Base-by-base conservation (phyloP, 1,140 invertebrate species). In the Acromyrmex heyeri region DNA sequence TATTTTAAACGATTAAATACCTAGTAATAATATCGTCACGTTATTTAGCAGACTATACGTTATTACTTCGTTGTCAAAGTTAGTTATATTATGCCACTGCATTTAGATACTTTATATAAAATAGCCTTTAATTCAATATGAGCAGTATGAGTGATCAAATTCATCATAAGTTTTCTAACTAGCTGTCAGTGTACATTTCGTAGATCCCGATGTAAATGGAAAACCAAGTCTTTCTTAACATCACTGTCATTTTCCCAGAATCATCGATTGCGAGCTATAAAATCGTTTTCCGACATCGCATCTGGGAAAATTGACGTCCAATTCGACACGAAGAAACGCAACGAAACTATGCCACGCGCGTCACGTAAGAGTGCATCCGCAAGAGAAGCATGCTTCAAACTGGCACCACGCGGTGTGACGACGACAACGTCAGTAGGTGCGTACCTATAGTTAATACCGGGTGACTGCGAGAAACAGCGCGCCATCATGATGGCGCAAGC, bases 381-480 rank as follows among this genome's bases (percentile, higher is more conserved):
- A 93, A 91, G 92, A 95, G 92, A 89, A 93, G 94, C 93, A 93
- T 94, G 92, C 93, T 95, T 94, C 92, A 95, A 95, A 95, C 95
- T 95, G 94, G 94, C 94, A 93, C 94, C 94, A 95, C 91, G 93
- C 92, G 93, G 90, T 83, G 59, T 67, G 93, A 93, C 93, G 91
- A 88, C 90, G 91, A 90, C 89, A 85, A 91, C 89, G 91, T 92
- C 92, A 93, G 93, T 93, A 93, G 93, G 92, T 89, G 89, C 86
- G 89, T 88, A 86, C 90, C 86, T 91, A 91, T 88, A 77, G 78
- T 89, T 89, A 78, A 76, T 88, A 90, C 91, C 91, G 90, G 88
- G 88, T 91, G 89, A 67, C 79, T 50, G 62, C 57, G 79, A 59
- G 87, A 88, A 87, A 85, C 87, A 65, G 90, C 70, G 87, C 24